These are phyloP conservation scores for Saimiri boliviensis DNA, from an alignment of 2,113 vertebrate species.

Conservation along the genomic window DNA sequence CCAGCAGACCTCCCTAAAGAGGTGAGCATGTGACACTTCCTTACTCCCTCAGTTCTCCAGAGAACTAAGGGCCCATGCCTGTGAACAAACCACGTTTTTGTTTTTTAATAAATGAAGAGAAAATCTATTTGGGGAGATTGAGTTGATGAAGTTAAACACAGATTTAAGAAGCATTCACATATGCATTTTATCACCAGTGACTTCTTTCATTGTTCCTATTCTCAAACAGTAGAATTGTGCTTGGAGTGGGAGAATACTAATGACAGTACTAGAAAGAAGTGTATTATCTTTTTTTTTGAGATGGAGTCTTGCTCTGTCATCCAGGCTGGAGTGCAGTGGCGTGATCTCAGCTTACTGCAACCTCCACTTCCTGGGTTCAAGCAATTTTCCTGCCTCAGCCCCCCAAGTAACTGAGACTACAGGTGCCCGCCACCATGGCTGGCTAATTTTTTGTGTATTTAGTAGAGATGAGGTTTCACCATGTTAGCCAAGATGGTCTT, in stretches of 20 bases:
- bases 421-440: no score
- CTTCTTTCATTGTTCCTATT: background rate
- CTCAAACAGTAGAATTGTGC: background rate
- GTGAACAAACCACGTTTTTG: background rate
- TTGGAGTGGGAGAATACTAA: background rate
- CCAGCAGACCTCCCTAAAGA: background rate
- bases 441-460: no score
- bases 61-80: background rate
- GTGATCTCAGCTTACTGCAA: no score
- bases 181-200: background rate
- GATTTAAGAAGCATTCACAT: conserved; percentile 41
- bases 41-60: background rate
- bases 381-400: no score
- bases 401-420: no score
- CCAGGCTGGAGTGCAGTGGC: no score
- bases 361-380: no score
- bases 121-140: background rate
- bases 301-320: no score
- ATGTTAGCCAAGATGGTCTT: no score
- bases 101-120: background rate
- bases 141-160: background rate
- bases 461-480: no score
- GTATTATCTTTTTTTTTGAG: no score
- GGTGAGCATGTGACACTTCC: background rate
- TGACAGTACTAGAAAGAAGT: background rate